phyloP scores from a whole-genome alignment of 2,113 vertebrate genomes.

The Ceuthmochares aereus region DNA sequence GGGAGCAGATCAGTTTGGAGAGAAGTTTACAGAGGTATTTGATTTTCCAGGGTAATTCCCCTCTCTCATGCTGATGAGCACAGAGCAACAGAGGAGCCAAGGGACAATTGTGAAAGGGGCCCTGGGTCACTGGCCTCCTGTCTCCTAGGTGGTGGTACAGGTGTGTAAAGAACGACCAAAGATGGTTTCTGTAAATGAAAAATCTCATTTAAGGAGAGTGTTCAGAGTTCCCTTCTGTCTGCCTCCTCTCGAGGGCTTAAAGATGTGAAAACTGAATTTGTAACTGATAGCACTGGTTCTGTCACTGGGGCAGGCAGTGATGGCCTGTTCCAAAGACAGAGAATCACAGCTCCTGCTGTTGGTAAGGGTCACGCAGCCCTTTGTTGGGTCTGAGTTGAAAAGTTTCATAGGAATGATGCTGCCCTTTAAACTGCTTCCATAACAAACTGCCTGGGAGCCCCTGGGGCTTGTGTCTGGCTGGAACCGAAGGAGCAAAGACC shows the following conservation, averaged over 20 bases:
- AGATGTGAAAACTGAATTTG: background rate
- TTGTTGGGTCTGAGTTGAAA: accelerated
- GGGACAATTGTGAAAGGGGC: background rate
- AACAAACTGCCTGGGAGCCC: background rate
- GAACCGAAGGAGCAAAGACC: background rate
- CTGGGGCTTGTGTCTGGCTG: too few relatives aligned
- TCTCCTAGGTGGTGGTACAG: background rate
- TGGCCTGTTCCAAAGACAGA: background rate
- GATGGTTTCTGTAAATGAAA: background rate
- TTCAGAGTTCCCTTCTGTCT: background rate
- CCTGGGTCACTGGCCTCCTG: background rate
- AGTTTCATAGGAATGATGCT: background rate
- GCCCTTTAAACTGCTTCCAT: background rate
- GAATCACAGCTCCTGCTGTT: background rate
- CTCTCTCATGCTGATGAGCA: background rate
- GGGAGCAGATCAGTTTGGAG: background rate
- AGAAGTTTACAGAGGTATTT: background rate
- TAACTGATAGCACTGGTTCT: background rate
- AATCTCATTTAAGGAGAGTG: background rate
- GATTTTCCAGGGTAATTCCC: background rate
- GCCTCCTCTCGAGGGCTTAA: background rate
- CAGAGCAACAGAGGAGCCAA: background rate
- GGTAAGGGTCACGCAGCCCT: accelerated
- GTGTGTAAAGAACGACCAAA: background rate
- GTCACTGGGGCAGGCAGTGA: background rate